phyloP scores from a whole-genome alignment of 2,113 vertebrate genomes.

The Sceloporus undulatus region DNA sequence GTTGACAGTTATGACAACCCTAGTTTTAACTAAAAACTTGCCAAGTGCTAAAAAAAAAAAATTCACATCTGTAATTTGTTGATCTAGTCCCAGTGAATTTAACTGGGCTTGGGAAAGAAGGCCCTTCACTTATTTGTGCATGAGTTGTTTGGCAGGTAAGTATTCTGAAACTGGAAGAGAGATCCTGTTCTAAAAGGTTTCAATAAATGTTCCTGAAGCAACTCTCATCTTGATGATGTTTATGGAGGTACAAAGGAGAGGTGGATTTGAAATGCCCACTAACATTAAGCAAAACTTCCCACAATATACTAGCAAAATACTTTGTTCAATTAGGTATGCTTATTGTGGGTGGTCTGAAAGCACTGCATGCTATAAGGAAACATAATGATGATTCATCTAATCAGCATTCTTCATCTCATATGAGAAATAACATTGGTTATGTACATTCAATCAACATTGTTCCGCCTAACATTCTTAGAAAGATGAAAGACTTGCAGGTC shows the following conservation, averaged over 20 bases:
- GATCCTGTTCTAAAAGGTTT: too few relatives aligned
- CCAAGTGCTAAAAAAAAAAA: too few relatives aligned
- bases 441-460: slow-evolving; percentile 14
- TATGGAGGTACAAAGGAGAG: background rate
- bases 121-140: too few relatives aligned
- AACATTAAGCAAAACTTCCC: too few relatives aligned
- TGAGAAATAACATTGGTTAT: slow-evolving; percentile 7
- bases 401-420: slow-evolving; percentile 21
- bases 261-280: background rate
- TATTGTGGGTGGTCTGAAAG: background rate
- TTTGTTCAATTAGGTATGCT: background rate
- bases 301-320: background rate
- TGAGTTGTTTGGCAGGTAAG: too few relatives aligned
- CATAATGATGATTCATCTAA: slow-evolving; percentile 32
- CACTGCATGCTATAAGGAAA: background rate
- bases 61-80: too few relatives aligned
- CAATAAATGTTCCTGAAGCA: too few relatives aligned
- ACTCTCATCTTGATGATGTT: background rate
- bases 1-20: too few relatives aligned
- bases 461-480: slow-evolving; percentile 12
- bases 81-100: too few relatives aligned
- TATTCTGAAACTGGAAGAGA: too few relatives aligned
- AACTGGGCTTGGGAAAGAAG: too few relatives aligned
- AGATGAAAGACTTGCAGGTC: background rate
- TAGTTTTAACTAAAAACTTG: too few relatives aligned